These are phyloP conservation scores for Hypothenemus hampei DNA, from an alignment of 1,140 invertebrate species.

Conservation along the genomic window DNA sequence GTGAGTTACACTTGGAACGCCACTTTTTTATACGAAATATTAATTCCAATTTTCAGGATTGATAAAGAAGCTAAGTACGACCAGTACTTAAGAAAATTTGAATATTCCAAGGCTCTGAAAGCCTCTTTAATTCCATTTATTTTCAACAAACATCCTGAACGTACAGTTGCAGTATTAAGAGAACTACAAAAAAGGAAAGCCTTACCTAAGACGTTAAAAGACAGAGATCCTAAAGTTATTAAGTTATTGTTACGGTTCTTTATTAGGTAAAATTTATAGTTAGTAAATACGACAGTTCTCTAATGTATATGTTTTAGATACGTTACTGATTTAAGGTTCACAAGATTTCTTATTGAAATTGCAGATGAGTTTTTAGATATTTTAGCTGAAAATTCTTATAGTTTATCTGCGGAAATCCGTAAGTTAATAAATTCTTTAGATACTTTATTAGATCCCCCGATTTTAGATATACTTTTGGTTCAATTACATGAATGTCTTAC, in stretches of 20 bases:
- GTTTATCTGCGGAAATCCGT: conserved; percentile 53
- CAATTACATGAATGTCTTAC: conserved; percentile 57
- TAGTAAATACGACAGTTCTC: not conserved
- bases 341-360: conserved; percentile 66
- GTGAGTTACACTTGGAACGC: too few relatives aligned
- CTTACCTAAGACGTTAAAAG: conserved; percentile 64
- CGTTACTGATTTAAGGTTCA: conserved; percentile 70
- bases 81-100: conserved; percentile 69
- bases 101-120: conserved; percentile 77
- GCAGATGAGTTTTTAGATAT: conserved; percentile 68
- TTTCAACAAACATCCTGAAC: conserved; percentile 63
- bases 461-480: conserved; percentile 47
- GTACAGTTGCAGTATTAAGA: conserved; percentile 73
- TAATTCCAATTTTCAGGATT: conserved; percentile 26
- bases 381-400: conserved; percentile 58
- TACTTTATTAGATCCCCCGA: not conserved
- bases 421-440: conserved; percentile 31
- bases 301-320: conserved; percentile 47
- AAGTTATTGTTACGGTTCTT: conserved; percentile 69
- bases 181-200: conserved; percentile 76
- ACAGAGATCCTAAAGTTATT: conserved; percentile 62
- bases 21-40: too few relatives aligned
- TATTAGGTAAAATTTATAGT: conserved; percentile 38
- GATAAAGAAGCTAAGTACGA: conserved; percentile 61
- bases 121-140: conserved; percentile 60